A percentile compares a stretch with the other conserved stretches of the same genome.
These are phyloP conservation scores for Bryconaethiops microstoma DNA, from an alignment of 2,797 vertebrate genomes.

Conservation along the genomic window DNA sequence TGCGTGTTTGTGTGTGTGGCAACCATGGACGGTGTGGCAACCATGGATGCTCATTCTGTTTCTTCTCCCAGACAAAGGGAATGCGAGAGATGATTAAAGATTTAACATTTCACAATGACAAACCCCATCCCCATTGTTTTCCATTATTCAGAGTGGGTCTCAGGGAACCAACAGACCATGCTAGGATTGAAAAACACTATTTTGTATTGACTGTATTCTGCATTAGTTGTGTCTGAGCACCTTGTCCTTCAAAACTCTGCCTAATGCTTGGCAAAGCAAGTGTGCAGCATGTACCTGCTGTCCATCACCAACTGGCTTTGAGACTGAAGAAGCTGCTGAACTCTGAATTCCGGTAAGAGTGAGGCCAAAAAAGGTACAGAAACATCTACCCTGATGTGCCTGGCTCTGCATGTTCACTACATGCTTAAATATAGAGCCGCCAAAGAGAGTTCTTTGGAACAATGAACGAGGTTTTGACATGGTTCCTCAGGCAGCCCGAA, in stretches of 20 bases:
- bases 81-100: constrained; percentile 46
- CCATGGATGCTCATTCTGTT: constrained; percentile 43
- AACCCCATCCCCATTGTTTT: constrained; percentile 34
- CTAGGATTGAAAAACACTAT: constrained; percentile 18
- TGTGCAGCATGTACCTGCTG: background rate
- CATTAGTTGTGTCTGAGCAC: background rate
- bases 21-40: constrained; percentile 41
- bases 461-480: background rate
- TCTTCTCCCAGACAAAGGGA: constrained; percentile 47
- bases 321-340: constrained; percentile 14
- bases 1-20: background rate
- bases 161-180: constrained; percentile 18
- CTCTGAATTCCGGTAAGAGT: constrained; percentile 24
- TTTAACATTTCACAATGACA: constrained; percentile 45
- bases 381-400: constrained; percentile 26
- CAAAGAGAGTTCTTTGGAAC: background rate
- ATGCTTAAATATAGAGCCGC: background rate
- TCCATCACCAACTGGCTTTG: background rate
- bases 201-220: constrained; percentile 34
- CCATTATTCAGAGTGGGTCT: constrained; percentile 42
- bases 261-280: background rate
- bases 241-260: background rate
- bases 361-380: constrained; percentile 18
- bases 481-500: no score
- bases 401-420: constrained; percentile 10